These are phyloP conservation scores for Ganaspis brasiliensis DNA, from an alignment of 2,888 invertebrate species.

Conservation along the genomic window DNA sequence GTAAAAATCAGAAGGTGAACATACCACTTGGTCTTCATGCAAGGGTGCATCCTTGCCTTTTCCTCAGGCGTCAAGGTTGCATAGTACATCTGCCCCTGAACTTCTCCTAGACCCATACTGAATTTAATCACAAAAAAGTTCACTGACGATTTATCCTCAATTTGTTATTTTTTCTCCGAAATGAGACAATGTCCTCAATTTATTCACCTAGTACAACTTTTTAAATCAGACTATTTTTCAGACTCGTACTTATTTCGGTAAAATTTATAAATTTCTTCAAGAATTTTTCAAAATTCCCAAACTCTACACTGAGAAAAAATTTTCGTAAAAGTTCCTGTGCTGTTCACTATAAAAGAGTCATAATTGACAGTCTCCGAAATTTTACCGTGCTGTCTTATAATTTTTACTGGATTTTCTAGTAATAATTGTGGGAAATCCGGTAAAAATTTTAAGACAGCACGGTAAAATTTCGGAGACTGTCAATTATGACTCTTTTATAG, in stretches of 20 bases:
- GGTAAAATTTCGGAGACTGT: no score
- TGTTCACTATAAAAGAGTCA: no score
- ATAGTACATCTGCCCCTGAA: conserved; percentile 71
- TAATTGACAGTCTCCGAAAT: no score
- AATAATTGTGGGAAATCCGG: no score
- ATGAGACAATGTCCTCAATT: neutral
- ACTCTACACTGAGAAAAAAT: no score
- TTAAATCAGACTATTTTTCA: conserved; percentile 1
- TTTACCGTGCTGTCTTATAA: no score
- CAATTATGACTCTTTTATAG: no score
- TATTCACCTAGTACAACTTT: conserved; percentile 15
- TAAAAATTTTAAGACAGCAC: no score
- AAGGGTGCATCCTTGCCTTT: conserved; percentile 75
- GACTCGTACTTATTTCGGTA: conserved; percentile 15
- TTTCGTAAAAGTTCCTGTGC: no score
- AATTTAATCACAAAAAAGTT: conserved; percentile 39
- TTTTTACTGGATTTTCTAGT: no score
- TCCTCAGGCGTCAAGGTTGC: conserved; percentile 75
- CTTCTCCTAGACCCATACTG: conserved; percentile 66
- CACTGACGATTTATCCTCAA: neutral
- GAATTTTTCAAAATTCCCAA: no score
- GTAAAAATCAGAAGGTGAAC: conserved; percentile 58
- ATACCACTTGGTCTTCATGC: conserved; percentile 76
- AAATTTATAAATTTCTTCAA: no score
- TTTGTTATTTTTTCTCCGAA: conserved; percentile 12